Base-by-base conservation (phyloP, 2,888 invertebrate genomes). In the Beris chalybata region DNA sequence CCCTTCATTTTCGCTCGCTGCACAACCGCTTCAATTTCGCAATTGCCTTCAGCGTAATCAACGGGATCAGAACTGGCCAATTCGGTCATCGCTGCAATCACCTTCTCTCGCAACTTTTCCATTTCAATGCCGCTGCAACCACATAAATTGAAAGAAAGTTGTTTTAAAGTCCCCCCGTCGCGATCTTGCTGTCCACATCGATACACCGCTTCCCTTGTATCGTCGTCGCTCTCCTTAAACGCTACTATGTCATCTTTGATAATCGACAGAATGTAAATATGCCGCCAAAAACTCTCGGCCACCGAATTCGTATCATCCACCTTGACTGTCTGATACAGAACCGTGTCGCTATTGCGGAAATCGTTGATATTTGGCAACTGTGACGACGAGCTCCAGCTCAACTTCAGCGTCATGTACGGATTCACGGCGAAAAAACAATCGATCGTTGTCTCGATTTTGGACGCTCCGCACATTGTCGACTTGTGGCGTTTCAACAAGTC, bases 181-280 rank as follows among this genome's bases (percentile, higher is more conserved):
- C 57, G 64, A 22, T 38, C 68, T 66, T 67, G 76, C 76, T 73
- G 73, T 54, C 78, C 79, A 70, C 78, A 77, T 13, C 74, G 74
- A 64, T 79, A 80, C 0, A 72, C 66, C 0, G 76, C 74, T 22
- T 79, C 78, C 6, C 65, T 70, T 0, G 31, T 64, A 0, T 68
- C 55, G 11, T 73, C 73, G 2, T 71, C 69, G 3, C 71, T 72
- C 3, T 71, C 70, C 61, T 76, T 77, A 61, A 72, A 77, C n/a
- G 71, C 72, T 12, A 79, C 64, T 61, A 81, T 80, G 61, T 77
- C 77, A 38, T 78, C 76, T n/a, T 77, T 76, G 57, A 81, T 78
- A 4, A 72, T 73, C 11, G 73, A 71, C n/a, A 81, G 59, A 3
- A 77, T 74, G 9, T 74, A 71, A 56, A 81, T 65, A 67, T 81